Conservation (phyloP, 2,888 invertebrate species). For the Carcina quercana region DNA sequence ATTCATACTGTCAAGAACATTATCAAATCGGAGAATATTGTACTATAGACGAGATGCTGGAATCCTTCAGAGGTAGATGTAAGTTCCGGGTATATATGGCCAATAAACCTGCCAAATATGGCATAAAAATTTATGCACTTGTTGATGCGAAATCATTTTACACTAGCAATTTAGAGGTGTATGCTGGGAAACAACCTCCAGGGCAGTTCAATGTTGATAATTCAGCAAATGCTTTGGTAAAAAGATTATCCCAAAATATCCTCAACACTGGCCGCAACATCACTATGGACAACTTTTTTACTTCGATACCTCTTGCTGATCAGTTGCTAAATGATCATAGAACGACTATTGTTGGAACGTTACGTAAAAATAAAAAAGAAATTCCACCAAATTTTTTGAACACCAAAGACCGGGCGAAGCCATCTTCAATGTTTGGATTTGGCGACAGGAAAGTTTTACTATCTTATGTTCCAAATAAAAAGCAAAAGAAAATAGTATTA, state of each 20-base stretch:
- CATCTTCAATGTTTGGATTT: conserved; percentile 1
- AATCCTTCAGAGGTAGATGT: conserved; percentile 14
- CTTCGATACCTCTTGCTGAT: conserved; percentile 10
- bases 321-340: conserved; percentile 14
- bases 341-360: conserved; percentile 16
- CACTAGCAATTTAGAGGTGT: not conserved
- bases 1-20: conserved; percentile 8
- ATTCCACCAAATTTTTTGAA: too few species aligned
- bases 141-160: not conserved
- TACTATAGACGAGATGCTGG: conserved; percentile 15
- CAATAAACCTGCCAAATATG: conserved; percentile 16
- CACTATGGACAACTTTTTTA: conserved; percentile 20
- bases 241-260: conserved; percentile 16
- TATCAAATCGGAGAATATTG: conserved; percentile 10
- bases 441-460: not conserved
- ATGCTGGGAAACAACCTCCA: too few species aligned
- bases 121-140: conserved; percentile 13
- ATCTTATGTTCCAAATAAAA: not conserved
- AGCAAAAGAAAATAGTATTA: not conserved
- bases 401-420: too few species aligned
- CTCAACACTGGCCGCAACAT: conserved; percentile 15
- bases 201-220: conserved; percentile 6
- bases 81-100: conserved; percentile 14
- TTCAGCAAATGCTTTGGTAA: conserved; percentile 15
- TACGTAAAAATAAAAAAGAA: conserved; percentile 14